phyloP scores from a whole-genome alignment of 1,140 invertebrate genomes.

The Stegodyphus dumicola region DNA sequence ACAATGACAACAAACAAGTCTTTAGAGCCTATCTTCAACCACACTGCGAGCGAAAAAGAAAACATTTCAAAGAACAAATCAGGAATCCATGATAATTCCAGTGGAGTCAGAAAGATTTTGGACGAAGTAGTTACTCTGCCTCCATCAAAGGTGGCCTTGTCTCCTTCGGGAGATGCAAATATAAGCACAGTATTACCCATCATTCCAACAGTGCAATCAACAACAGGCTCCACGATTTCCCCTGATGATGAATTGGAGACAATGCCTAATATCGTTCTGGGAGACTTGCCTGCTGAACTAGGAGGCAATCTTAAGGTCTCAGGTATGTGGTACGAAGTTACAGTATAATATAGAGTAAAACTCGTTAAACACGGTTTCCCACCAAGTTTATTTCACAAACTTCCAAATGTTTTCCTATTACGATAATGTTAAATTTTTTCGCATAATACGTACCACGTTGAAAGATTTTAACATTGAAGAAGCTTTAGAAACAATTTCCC shows the following conservation, averaged over 20 bases:
- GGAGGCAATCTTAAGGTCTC: slow-evolving; percentile 63
- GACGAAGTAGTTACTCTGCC: slow-evolving; percentile 19
- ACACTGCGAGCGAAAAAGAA: not conserved
- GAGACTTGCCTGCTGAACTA: slow-evolving; percentile 18
- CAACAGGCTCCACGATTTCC: not conserved
- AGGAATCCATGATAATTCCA: slow-evolving; percentile 47
- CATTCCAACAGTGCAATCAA: slow-evolving; percentile 2
- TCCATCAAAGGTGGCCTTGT: slow-evolving; percentile 33
- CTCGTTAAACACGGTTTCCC: too few species aligned
- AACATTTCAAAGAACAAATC: slow-evolving; percentile 18
- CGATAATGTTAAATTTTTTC: too few species aligned
- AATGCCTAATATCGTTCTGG: not conserved
- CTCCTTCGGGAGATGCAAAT: not conserved
- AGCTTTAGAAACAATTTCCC: too few species aligned
- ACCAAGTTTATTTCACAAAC: too few species aligned
- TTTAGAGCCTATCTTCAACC: slow-evolving; percentile 1
- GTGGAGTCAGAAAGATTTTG: slow-evolving; percentile 42
- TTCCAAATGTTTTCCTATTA: too few species aligned
- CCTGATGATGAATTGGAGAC: not conserved
- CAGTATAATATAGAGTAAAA: not conserved
- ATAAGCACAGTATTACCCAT: slow-evolving; percentile 49
- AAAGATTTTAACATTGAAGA: too few species aligned
- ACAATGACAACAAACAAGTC: not conserved
- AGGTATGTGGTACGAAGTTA: slow-evolving; percentile 37
- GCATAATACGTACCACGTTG: too few species aligned